Percentiles rank a stretch among this genome's conserved stretches.
phyloP scores from a whole-genome alignment of 2,888 invertebrate genomes.

The Alentia gelatinosa region DNA sequence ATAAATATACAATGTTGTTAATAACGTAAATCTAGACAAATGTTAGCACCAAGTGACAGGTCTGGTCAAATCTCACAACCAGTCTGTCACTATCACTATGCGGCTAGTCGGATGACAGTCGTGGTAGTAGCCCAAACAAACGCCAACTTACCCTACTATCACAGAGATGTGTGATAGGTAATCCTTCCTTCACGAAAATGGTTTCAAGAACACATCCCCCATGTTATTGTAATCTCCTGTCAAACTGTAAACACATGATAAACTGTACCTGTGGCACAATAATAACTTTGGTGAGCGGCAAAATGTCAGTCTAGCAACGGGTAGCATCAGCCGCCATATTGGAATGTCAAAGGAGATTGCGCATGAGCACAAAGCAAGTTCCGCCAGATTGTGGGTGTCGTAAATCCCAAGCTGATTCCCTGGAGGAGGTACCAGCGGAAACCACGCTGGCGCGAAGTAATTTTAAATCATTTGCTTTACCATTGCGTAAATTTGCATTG shows the following conservation, averaged over 20 bases:
- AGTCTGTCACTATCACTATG: background rate
- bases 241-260: background rate
- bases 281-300: conserved; percentile 4
- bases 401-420: background rate
- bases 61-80: background rate
- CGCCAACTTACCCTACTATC: conserved; percentile 1
- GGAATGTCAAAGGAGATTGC: conserved; percentile 30
- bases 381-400: background rate
- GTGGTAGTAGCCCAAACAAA: background rate
- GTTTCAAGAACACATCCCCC: background rate
- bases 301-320: conserved; percentile 2
- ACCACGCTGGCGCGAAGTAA: no score
- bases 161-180: background rate
- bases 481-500: no score
- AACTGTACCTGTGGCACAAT: background rate
- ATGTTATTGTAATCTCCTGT: background rate
- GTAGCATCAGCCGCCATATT: conserved; percentile 39
- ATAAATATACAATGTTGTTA: no score
- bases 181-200: background rate
- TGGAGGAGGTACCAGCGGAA: no score
- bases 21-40: no score
- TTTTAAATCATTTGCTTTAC: no score
- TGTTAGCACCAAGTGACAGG: background rate
- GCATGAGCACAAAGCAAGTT: background rate
- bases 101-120: background rate